Evolutionary conservation across 2,113 vertebrate genomes (phyloP), one percentile per base, ranked within the genome.

Genomic region (Cryptoleucopteryx plumbea): DNA sequence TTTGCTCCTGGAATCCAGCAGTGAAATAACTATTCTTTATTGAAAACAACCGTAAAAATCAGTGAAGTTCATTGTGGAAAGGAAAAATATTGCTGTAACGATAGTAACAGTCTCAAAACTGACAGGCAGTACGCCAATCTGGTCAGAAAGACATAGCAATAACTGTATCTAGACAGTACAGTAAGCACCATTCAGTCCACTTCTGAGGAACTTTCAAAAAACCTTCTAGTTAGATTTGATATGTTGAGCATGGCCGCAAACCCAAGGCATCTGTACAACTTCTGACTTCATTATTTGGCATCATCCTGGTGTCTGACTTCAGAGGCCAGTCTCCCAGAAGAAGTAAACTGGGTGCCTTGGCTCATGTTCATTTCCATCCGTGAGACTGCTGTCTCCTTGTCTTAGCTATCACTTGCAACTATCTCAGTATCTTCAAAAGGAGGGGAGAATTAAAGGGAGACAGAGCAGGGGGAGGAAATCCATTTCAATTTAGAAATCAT

Each of bases 161-260:
- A 36, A 12, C 50, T 78, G 27, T 34, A 32, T 53, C n/a, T 34
- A 22, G n/a, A 25, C 26, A 74, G 45, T 29, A 36, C 36, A 65
- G 36, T 40, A 29, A 62, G 25, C 40, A 58, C 13, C 9, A 1
- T 11, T 73, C 0, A 0, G n/a, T 43, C 13, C 4, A 0, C 53
- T 88, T 52, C 16, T 25, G 71, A 93, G 18, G 38, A 88, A 9
- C 25, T 59, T 86, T n/a, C 38, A 62, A 36, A 38, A 43, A 77
- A 31, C 1, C 38, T 81, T 21, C 2, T 0, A 16, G 4, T 48
- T 85, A 7, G 45, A 43, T 40, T 6, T 58, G 66, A 32, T 40
- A 6, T 9, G 36, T 7, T 56, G 32, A 82, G 48, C 19, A 9
- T 21, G 45, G 27, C 25, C 62, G 10, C 70, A 79, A 52, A 63